These are phyloP conservation scores for Ophiothrix spiculata DNA, from an alignment of 35 echinoderm and acorn worm species.

Conservation along the genomic window DNA sequence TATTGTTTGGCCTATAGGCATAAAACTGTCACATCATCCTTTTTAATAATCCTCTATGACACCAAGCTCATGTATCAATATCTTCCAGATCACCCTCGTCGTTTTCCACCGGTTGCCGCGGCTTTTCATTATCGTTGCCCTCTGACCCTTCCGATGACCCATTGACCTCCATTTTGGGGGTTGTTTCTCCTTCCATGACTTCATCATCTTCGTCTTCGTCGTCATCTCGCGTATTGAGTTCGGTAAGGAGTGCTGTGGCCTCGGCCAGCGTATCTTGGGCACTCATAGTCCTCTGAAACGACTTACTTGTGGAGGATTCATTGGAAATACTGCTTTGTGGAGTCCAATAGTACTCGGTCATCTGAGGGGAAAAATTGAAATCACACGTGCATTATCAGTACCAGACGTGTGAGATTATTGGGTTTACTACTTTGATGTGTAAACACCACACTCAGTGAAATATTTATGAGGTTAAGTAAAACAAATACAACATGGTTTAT, in stretches of 20 bases:
- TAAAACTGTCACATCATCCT: too few relatives aligned
- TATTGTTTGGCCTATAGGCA: too few relatives aligned
- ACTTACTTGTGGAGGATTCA: slow-evolving; percentile 75
- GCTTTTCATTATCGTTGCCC: slow-evolving; percentile 52
- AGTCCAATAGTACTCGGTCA: slow-evolving; percentile 89
- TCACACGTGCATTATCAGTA: too few relatives aligned
- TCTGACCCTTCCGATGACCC: slow-evolving; percentile 77
- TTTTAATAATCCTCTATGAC: too few relatives aligned
- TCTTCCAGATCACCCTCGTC: slow-evolving; percentile 37
- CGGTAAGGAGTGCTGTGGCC: slow-evolving; percentile 79
- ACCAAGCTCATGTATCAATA: slow-evolving; percentile 43
- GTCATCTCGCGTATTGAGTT: slow-evolving; percentile 75
- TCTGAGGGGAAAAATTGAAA: slow-evolving; percentile 44
- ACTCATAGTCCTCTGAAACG: slow-evolving; percentile 96
- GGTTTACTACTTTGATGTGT: too few relatives aligned
- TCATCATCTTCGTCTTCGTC: slow-evolving; percentile 49
- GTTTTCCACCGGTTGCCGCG: slow-evolving; percentile 19
- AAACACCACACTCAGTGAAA: too few relatives aligned
- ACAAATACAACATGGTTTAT: too few relatives aligned
- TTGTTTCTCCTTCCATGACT: slow-evolving; percentile 37
- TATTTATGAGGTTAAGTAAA: too few relatives aligned
- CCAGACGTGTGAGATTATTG: too few relatives aligned
- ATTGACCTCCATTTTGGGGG: slow-evolving; percentile 55
- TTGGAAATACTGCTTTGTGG: slow-evolving; percentile 75
- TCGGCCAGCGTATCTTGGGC: slow-evolving; percentile 96